Conservation (phyloP, 2,113 vertebrate species). For the Pangasianodon hypophthalmus region DNA sequence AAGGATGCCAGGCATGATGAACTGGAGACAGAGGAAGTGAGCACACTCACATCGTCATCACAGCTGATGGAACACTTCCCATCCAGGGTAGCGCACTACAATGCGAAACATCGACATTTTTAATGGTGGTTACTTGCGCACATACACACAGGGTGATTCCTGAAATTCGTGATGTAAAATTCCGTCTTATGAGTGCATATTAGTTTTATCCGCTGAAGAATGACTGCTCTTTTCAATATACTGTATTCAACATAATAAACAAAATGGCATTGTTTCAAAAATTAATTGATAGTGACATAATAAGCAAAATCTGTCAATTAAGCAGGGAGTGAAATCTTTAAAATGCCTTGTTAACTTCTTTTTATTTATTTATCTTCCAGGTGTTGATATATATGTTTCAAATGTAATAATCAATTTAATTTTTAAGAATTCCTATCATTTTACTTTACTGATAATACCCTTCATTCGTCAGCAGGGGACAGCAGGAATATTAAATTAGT, state of each 20-base stretch:
- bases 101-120: constrained; percentile 23
- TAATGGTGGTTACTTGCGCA: background rate
- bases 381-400: background rate
- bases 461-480: background rate
- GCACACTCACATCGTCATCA: constrained; percentile 86
- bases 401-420: background rate
- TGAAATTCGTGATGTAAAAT: background rate
- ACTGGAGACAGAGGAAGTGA: background rate
- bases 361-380: background rate
- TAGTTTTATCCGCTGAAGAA: background rate
- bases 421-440: background rate
- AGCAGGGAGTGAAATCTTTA: background rate
- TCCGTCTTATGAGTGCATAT: background rate
- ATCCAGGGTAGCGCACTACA: constrained; percentile 90
- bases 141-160: background rate
- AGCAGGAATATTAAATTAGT: background rate
- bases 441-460: background rate
- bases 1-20: background rate
- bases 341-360: background rate
- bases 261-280: background rate
- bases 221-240: background rate
- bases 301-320: background rate
- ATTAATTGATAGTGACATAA: background rate
- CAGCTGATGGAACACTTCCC: constrained; percentile 96
- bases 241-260: background rate